phyloP scores from a whole-genome alignment of 2,888 invertebrate species.

The Melanostoma mellinum region DNA sequence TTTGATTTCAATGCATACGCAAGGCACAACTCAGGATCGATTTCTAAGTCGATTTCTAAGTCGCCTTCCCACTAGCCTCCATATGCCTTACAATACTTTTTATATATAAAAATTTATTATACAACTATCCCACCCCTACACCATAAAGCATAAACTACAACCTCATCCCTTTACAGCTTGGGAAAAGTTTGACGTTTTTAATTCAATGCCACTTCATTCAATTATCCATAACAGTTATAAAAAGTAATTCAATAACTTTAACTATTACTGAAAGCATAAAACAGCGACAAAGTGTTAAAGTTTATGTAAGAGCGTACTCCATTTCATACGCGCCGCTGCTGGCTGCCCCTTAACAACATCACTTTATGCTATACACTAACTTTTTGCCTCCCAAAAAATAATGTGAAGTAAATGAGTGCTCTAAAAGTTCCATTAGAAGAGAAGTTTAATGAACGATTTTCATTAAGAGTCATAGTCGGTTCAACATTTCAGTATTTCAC shows the following conservation, averaged over 20 bases:
- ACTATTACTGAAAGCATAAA: slow-evolving; percentile 54
- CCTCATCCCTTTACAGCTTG: no score
- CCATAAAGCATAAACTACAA: no score
- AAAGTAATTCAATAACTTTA: slow-evolving; percentile 43
- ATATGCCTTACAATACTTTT: no score
- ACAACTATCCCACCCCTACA: no score
- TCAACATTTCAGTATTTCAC: slow-evolving; percentile 10
- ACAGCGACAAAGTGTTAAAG: slow-evolving; percentile 55
- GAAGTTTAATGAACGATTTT: slow-evolving; percentile 71
- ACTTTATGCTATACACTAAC: slow-evolving; percentile 24
- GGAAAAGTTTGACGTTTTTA: not conserved
- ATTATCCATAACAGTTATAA: slow-evolving; percentile 35
- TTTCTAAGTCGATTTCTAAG: no score
- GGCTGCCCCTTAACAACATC: slow-evolving; percentile 48
- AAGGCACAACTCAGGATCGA: no score
- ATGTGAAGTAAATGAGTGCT: slow-evolving; percentile 67
- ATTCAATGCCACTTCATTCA: slow-evolving; percentile 28
- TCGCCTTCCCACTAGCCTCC: no score
- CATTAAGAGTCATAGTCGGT: slow-evolving; percentile 66
- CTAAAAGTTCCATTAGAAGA: slow-evolving; percentile 70
- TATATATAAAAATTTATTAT: no score
- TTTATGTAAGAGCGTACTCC: slow-evolving; percentile 57
- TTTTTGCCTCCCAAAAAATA: slow-evolving; percentile 32
- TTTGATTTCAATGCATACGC: no score
- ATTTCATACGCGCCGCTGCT: slow-evolving; percentile 24